Percentiles rank a stretch among this genome's conserved stretches.
These are phyloP conservation scores for Torymus aiolomorphi DNA, from an alignment of 2,888 invertebrate species.

Conservation along the genomic window DNA sequence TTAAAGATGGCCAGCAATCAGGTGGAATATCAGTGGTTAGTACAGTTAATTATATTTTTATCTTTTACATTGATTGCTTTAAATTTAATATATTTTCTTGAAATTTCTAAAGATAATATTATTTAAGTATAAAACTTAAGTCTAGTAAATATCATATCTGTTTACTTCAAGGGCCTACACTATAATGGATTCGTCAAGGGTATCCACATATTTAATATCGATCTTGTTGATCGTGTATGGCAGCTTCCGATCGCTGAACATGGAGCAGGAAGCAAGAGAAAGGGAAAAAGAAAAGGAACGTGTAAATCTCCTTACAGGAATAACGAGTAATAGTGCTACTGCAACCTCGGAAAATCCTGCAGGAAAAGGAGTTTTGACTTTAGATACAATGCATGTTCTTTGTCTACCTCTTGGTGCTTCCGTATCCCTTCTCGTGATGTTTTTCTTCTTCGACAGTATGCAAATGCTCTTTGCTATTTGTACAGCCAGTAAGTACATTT, in stretches of 20 bases:
- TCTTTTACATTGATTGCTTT: neutral
- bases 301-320: conserved; percentile 81
- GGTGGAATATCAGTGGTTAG: conserved; percentile 77
- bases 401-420: conserved; percentile 97
- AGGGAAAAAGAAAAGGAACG: conserved; percentile 85
- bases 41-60: too few species aligned
- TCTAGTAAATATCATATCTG: neutral
- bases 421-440: conserved; percentile 96
- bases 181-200: conserved; percentile 97
- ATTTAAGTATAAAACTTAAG: neutral
- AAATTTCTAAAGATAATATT: neutral
- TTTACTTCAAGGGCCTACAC: conserved; percentile 87
- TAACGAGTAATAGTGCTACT: conserved; percentile 75
- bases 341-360: conserved; percentile 66
- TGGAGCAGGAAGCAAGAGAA: conserved; percentile 95
- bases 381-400: conserved; percentile 97
- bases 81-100: conserved; percentile 32
- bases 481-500: conserved; percentile 90
- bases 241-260: conserved; percentile 96
- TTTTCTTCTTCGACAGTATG: conserved; percentile 99
- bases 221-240: conserved; percentile 98
- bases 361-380: conserved; percentile 84
- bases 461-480: conserved; percentile 97
- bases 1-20: conserved; percentile 76
- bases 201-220: conserved; percentile 97